Evolutionary conservation across 1,140 invertebrate species (phyloP), one percentile per base, ranked within the genome.

Genomic region (Bombus impatiens): DNA sequence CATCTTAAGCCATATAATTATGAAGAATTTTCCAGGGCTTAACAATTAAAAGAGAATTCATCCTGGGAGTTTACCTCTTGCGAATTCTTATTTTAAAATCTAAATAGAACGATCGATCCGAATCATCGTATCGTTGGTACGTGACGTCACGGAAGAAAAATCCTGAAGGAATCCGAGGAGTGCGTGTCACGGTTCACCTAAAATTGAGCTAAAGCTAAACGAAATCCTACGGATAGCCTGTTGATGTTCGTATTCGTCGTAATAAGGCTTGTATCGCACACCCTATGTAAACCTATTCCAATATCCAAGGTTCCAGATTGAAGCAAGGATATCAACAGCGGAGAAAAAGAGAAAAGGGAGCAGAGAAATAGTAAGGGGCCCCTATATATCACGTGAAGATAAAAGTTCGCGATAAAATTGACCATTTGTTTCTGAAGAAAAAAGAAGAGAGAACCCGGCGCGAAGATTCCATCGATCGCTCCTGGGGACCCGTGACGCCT

Each of bases 391-490:
- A 78, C 68, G 57, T 10, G 57, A 22, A 77, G 81, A 87, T 87
- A 84, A 84, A 87, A 87, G 67, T 78, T 40, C 25, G 35, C 53
- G 82, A 84, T 87, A 84, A 84, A 87, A 62, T 87, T 87, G 75
- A 76, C 72, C 85, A 71, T 86, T 86, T 82, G 72, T 82, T 82
- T 82, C 74, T 37, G 77, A 59, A 72, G 47, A 78, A 84, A 70
- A 68, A 40, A 40, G 28, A 25, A 74, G 40, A 47, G 59, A 22
- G 18, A 40, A 22, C 42, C 8, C 35, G 32, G 9, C 13, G n/a
- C n/a, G 71, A 75, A 67, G 62, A 67, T 84, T 70, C 47, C 65
- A 77, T 83, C 71, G 74, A 83, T 83, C 62, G 72, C 37, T 67
- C 8, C 18, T 22, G 8, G 28, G 37, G 70, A 65, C 42, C 18